Evolutionary conservation across 2,797 vertebrate genomes (phyloP), one percentile per base, ranked within the genome.

Genomic region (Dallia pectoralis): DNA sequence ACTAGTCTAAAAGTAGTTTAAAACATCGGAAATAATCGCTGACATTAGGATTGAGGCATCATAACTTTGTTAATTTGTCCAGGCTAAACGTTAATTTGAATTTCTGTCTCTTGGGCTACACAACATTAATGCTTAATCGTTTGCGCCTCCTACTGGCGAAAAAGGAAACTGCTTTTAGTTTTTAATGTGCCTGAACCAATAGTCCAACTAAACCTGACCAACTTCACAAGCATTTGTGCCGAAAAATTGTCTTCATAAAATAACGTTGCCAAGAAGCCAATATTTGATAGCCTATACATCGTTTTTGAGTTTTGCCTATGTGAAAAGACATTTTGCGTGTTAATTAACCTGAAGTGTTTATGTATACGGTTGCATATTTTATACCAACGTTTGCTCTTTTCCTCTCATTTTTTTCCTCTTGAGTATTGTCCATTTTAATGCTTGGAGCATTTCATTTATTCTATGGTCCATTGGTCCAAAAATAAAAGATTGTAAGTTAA

Each of bases 141-240:
- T 92, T 92, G 94, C 94, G 96, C 97, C 97, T 95, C 91, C 97
- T 98, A 93, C 96, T 93, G 97, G 95, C 84, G 79, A 74, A 82
- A 67, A 32, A 72, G 67, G 85, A 85, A 93, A 95, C 83, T 95
- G 87, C 95, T 95, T 0, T 66, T 18, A 12, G n/a, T 6, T 2
- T 69, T 11, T 4, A 4, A 49, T 16, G 44, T 30, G 22, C 15
- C 53, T 7, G 40, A 18, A 29, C 67, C 47, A 19, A 33, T 33
- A 56, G 7, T 4, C 40, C 40, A 44, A 44, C 40, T 2, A 0
- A 29, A 30, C 25, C 19, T 63, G 2, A 33, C 5, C 61, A 63
- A 63, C 27, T 29, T 62, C 1, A 22, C 22, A 59, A 59, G 25
- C 11, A 14, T 40, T 5, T 40, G 6, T 40, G 36, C 40, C 11